Percentiles rank a stretch among this genome's conserved stretches.
These are phyloP conservation scores for Tribolium freemani DNA, from an alignment of 2,888 invertebrate species.

Conservation along the genomic window DNA sequence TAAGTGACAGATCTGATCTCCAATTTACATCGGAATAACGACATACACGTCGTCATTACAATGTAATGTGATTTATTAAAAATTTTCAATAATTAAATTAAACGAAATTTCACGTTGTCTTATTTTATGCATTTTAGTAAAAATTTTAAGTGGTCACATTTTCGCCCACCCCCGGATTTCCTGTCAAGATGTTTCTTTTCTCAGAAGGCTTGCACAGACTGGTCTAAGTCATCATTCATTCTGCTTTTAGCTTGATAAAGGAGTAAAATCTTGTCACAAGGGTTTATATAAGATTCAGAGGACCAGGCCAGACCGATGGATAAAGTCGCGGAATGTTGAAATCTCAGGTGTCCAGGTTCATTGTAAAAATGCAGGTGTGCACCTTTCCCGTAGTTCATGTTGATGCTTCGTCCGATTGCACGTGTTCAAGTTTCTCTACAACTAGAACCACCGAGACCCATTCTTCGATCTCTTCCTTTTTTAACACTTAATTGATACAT, in stretches of 20 bases:
- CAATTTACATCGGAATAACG: not conserved
- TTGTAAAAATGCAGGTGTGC: conserved; percentile 67
- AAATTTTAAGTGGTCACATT: too few relatives aligned
- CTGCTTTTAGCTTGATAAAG: conserved; percentile 40
- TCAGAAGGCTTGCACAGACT: not conserved
- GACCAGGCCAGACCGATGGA: conserved; percentile 38
- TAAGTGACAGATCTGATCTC: not conserved
- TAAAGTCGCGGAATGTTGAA: conserved; percentile 62
- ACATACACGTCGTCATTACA: conserved; percentile 1
- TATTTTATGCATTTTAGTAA: too few relatives aligned
- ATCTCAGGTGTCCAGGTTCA: conserved; percentile 64
- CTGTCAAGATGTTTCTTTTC: not conserved
- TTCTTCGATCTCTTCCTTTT: not conserved
- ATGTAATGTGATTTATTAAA: not conserved
- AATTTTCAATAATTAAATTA: not conserved
- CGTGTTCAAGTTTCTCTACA: conserved; percentile 58
- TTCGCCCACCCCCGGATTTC: not conserved
- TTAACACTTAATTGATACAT: not conserved
- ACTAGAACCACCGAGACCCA: conserved; percentile 15
- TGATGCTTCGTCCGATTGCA: conserved; percentile 54
- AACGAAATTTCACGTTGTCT: too few relatives aligned
- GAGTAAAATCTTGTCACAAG: conserved; percentile 39
- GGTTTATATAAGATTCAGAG: conserved; percentile 43
- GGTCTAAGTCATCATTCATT: conserved; percentile 44
- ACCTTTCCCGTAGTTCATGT: conserved; percentile 54